Evolutionary conservation across 2,113 vertebrate species (phyloP).

Genomic region (Oreotragus oreotragus): DNA sequence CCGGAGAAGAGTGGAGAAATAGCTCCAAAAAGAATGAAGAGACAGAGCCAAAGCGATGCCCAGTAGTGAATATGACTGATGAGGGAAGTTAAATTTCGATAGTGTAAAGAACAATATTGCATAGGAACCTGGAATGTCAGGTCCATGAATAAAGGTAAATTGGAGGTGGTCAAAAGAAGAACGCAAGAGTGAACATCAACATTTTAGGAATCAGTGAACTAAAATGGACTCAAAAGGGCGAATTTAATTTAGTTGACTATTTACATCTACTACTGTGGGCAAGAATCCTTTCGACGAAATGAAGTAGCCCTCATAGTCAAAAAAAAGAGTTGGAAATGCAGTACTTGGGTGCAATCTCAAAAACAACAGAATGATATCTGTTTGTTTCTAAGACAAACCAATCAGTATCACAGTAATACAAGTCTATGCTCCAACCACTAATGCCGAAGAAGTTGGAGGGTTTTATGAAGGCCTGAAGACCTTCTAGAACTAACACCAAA

Average conservation of each 20-base stretch:
- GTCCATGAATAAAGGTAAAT: background rate
- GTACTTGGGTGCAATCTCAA: background rate
- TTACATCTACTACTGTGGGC: background rate
- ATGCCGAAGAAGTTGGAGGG: background rate
- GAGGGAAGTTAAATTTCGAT: background rate
- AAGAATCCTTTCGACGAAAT: background rate
- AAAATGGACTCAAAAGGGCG: background rate
- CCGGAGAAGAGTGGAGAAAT: background rate
- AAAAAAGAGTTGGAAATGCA: background rate
- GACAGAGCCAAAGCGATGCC: background rate
- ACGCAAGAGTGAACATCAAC: background rate
- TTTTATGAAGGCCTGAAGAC: background rate
- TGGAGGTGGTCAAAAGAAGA: background rate
- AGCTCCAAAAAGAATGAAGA: background rate
- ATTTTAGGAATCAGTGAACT: background rate
- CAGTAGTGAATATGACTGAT: background rate
- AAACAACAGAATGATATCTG: background rate
- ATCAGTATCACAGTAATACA: background rate
- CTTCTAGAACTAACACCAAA: background rate
- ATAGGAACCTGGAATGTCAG: background rate
- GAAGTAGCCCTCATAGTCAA: background rate
- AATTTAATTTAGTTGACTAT: background rate
- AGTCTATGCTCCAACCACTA: background rate
- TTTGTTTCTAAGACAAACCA: background rate
- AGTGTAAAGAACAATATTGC: background rate